These are phyloP conservation scores for Drosophila tropicalis DNA, from an alignment of 1,140 invertebrate species.

Conservation along the genomic window DNA sequence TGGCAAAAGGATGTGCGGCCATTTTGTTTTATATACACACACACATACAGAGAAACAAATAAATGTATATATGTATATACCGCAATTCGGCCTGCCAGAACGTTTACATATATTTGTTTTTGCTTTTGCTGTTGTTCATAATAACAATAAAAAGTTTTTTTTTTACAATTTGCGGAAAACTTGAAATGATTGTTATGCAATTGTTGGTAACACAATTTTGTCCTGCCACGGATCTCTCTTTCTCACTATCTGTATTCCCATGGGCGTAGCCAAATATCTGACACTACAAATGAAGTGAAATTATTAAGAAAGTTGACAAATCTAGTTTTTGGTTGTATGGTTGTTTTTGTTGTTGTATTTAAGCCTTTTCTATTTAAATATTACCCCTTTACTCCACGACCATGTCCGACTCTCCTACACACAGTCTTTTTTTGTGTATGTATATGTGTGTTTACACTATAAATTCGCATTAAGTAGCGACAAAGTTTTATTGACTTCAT, in stretches of 20 bases:
- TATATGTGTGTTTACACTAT: conserved; percentile 76
- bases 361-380: no score
- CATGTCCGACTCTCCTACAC: conserved; percentile 21
- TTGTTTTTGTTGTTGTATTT: no score
- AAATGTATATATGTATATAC: conserved; percentile 40
- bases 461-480: conserved; percentile 81
- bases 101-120: conserved; percentile 28
- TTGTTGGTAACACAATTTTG: conserved; percentile 82
- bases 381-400: conserved; percentile 23
- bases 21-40: conserved; percentile 61
- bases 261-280: background rate
- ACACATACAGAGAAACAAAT: conserved; percentile 29
- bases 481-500: conserved; percentile 81
- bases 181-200: conserved; percentile 83
- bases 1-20: conserved; percentile 78
- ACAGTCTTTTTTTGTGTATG: no score
- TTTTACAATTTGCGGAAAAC: conserved; percentile 81
- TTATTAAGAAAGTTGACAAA: no score
- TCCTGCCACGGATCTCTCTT: conserved; percentile 26
- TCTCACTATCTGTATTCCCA: background rate
- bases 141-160: conserved; percentile 81
- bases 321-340: no score
- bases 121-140: conserved; percentile 72
- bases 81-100: conserved; percentile 46
- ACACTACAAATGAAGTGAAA: no score